Evolutionary conservation across 2,888 invertebrate genomes (phyloP).

Genomic region (Hirtodrosophila duncani): DNA sequence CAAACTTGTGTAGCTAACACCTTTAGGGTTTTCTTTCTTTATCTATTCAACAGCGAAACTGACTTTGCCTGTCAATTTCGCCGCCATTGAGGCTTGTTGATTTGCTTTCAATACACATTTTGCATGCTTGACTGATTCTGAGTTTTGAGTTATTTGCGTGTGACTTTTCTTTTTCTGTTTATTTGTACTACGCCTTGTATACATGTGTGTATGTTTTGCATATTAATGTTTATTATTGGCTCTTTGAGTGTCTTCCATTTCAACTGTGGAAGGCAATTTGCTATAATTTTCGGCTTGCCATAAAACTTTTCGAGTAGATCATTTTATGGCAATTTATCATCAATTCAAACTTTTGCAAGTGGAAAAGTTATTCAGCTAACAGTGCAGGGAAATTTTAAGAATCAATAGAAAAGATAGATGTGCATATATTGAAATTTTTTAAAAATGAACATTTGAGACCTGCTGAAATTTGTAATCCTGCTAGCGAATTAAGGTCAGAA

Average conservation of each 20-base stretch:
- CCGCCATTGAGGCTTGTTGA: slow-evolving; percentile 59
- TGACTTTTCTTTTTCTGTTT: slow-evolving; percentile 19
- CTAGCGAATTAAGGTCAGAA: too few species aligned
- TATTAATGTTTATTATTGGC: slow-evolving; percentile 33
- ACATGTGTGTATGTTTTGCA: slow-evolving; percentile 32
- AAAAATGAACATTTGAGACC: too few species aligned
- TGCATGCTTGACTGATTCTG: slow-evolving; percentile 57
- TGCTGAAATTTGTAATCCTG: too few species aligned
- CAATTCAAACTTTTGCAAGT: slow-evolving; percentile 43
- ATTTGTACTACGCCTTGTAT: slow-evolving; percentile 5
- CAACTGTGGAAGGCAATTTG: slow-evolving; percentile 38
- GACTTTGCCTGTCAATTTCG: slow-evolving; percentile 11
- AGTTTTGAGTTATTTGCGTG: slow-evolving; percentile 2
- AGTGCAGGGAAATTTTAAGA: neutral
- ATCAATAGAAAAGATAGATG: too few species aligned
- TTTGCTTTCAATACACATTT: slow-evolving; percentile 49
- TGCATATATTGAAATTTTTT: too few species aligned
- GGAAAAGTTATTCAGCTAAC: slow-evolving; percentile 5
- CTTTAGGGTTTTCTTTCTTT: slow-evolving; percentile 39
- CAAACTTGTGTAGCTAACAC: slow-evolving; percentile 60
- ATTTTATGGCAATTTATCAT: slow-evolving; percentile 20
- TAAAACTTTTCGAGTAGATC: slow-evolving; percentile 21
- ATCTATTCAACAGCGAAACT: slow-evolving; percentile 1
- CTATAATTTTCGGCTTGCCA: slow-evolving; percentile 30
- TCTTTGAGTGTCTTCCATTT: slow-evolving; percentile 25